A percentile compares a stretch with the other conserved stretches of the same genome.
These are phyloP conservation scores for Chloebia gouldiae DNA, from an alignment of 2,113 vertebrate genomes.

Conservation along the genomic window DNA sequence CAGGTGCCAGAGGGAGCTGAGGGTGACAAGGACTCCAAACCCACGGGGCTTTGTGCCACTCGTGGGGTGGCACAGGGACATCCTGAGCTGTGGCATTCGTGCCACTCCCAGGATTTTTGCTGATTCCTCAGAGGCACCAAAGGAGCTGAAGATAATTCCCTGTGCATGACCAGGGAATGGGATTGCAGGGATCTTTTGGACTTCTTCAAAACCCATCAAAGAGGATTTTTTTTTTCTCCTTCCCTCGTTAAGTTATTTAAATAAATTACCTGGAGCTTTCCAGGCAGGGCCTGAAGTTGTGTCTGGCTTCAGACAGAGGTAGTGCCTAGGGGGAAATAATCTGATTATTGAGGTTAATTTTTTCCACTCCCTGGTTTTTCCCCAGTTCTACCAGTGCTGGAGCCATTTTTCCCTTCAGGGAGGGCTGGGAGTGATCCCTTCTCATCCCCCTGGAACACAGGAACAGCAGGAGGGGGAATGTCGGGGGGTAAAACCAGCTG, in stretches of 20 bases:
- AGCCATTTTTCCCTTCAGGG: neutral
- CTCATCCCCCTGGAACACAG: neutral
- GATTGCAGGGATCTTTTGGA: neutral
- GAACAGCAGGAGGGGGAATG: neutral
- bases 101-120: neutral
- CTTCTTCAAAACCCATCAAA: neutral
- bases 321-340: neutral
- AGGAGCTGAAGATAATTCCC: neutral
- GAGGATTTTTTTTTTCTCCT: neutral
- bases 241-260: neutral
- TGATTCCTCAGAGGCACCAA: neutral
- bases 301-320: neutral
- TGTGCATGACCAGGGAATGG: neutral
- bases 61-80: neutral
- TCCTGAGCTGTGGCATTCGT: neutral
- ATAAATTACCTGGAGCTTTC: neutral
- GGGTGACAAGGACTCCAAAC: too few relatives aligned
- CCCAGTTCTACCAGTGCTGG: neutral
- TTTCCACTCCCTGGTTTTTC: neutral
- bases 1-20: neutral
- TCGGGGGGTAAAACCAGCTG: neutral
- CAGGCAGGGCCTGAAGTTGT: neutral
- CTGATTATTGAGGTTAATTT: neutral
- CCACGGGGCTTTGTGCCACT: neutral
- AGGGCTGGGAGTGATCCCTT: neutral